Percentiles rank a stretch among this genome's conserved stretches.
Evolutionary conservation across 2,113 vertebrate genomes (phyloP).

Genomic region (cat (Felis catus)): DNA sequence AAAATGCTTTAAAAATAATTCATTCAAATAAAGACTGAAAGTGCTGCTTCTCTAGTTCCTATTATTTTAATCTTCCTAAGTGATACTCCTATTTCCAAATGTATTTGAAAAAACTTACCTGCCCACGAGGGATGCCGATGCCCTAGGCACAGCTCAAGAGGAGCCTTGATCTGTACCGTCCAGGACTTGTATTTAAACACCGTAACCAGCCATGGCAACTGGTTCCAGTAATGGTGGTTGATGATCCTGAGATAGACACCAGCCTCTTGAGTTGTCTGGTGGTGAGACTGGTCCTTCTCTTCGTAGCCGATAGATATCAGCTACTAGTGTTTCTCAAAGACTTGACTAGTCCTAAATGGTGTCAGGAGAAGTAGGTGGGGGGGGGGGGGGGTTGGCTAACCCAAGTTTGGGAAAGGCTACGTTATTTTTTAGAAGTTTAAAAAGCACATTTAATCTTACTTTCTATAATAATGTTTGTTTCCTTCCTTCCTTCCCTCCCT

Average conservation of each 20-base stretch:
- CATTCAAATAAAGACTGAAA: background rate
- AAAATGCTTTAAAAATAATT: background rate
- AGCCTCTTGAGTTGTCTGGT: too few species aligned
- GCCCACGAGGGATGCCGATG: background rate
- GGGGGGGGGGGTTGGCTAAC: background rate
- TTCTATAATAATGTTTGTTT: background rate
- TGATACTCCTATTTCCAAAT: background rate
- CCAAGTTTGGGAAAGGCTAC: background rate
- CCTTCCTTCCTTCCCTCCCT: background rate
- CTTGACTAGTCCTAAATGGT: background rate
- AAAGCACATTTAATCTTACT: background rate
- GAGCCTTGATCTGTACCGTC: fast-evolving
- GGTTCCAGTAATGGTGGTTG: fast-evolving
- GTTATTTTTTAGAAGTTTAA: background rate
- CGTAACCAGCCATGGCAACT: fast-evolving
- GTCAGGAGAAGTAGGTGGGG: background rate
- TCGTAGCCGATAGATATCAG: fast-evolving
- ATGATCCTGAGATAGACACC: too few species aligned
- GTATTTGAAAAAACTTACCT: background rate
- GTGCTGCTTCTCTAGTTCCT: background rate
- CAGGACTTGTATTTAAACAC: fast-evolving
- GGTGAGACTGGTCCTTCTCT: background rate
- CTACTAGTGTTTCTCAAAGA: background rate
- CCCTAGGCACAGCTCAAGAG: background rate
- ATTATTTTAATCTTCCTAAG: background rate